Percentiles rank a stretch among this genome's conserved stretches.
phyloP scores from a whole-genome alignment of 2,888 invertebrate genomes.

The Metalampra italica region DNA sequence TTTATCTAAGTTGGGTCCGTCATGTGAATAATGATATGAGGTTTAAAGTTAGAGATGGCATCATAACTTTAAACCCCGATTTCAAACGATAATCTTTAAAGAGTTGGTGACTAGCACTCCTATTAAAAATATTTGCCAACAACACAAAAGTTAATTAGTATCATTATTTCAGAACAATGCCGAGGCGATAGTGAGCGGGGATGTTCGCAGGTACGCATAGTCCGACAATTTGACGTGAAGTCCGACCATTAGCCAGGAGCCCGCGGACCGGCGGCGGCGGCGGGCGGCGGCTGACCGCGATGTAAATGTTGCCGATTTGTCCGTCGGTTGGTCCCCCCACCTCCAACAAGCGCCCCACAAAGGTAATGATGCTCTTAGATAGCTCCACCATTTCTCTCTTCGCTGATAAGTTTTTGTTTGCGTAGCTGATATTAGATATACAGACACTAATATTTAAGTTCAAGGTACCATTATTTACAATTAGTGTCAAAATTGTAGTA shows the following conservation, averaged over 20 bases:
- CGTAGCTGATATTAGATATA: not conserved
- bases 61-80: too few species aligned
- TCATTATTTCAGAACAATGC: not conserved
- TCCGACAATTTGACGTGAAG: constrained; percentile 15
- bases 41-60: too few species aligned
- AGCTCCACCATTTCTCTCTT: constrained; percentile 29
- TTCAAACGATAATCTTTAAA: too few species aligned
- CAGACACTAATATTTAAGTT: too few species aligned
- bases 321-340: constrained; percentile 18
- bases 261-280: not conserved
- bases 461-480: too few species aligned
- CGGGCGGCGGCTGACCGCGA: constrained; percentile 34
- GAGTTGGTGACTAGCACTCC: too few species aligned
- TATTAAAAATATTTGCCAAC: too few species aligned
- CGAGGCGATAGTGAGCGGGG: not conserved
- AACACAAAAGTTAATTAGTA: not conserved
- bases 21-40: too few species aligned
- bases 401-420: not conserved
- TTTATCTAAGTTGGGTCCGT: too few species aligned
- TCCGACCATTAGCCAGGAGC: constrained; percentile 7
- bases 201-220: constrained; percentile 16
- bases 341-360: constrained; percentile 23
- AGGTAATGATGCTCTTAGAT: constrained; percentile 42
- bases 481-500: too few species aligned
- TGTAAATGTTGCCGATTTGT: constrained; percentile 51